A percentile compares a stretch with the other conserved stretches of the same genome.
Conservation (phyloP, 2,888 invertebrate genomes). For the Diachrysia chrysitis region DNA sequence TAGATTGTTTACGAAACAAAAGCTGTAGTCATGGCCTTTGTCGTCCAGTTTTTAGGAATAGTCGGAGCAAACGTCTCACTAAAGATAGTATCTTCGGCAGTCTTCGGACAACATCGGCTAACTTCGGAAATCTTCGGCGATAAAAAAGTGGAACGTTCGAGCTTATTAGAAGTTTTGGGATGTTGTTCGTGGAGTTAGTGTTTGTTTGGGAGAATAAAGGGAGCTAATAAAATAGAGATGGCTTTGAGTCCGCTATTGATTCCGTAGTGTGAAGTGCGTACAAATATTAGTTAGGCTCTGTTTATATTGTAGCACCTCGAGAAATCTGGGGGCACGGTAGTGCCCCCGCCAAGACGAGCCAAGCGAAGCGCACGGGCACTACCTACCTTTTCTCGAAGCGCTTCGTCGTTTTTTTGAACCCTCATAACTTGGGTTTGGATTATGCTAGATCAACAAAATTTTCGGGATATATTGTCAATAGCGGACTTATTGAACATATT, state of each 20-base stretch:
- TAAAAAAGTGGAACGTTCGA: slow-evolving; percentile 57
- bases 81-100: slow-evolving; percentile 55
- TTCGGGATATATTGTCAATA: too few species aligned
- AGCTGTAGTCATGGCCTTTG: slow-evolving; percentile 66
- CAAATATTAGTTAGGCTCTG: background rate
- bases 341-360: too few species aligned
- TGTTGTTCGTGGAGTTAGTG: slow-evolving; percentile 59
- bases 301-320: background rate
- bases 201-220: slow-evolving; percentile 54
- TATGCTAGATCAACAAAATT: too few species aligned
- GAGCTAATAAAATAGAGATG: slow-evolving; percentile 54
- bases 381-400: too few species aligned
- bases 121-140: slow-evolving; percentile 53
- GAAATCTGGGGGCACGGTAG: too few species aligned
- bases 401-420: too few species aligned
- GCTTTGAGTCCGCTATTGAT: slow-evolving; percentile 31
- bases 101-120: slow-evolving; percentile 47
- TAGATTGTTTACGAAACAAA: slow-evolving; percentile 75
- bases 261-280: background rate
- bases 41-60: slow-evolving; percentile 65
- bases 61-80: slow-evolving; percentile 54
- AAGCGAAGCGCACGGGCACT: too few species aligned
- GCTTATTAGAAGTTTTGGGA: slow-evolving; percentile 61
- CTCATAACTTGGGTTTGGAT: too few species aligned
- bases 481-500: too few species aligned